Evolutionary conservation across 1,140 invertebrate genomes (phyloP).

Genomic region (Neodiprion lecontei): DNA sequence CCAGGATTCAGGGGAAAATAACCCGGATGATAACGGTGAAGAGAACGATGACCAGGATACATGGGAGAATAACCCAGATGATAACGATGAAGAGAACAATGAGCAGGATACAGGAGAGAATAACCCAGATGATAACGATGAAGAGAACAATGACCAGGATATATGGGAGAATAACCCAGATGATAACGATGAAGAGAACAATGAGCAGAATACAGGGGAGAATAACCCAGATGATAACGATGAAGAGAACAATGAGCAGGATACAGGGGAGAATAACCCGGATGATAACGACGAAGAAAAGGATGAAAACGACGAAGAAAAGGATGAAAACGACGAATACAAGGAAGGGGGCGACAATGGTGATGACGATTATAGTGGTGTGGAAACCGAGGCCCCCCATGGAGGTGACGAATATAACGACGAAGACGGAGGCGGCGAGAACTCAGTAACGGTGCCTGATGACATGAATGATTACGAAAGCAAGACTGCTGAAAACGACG

Average conservation of each 20-base stretch:
- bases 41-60: neutral
- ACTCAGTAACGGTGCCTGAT: neutral
- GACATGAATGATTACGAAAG: neutral
- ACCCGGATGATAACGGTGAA: neutral
- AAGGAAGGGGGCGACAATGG: neutral
- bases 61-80: neutral
- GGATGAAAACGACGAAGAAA: neutral
- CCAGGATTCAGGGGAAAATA: neutral
- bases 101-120: neutral
- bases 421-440: neutral
- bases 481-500: neutral
- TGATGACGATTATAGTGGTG: neutral
- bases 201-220: neutral
- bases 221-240: conserved; percentile 9
- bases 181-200: neutral
- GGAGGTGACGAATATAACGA: conserved; percentile 17
- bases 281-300: conserved; percentile 9
- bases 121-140: neutral
- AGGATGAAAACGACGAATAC: conserved; percentile 8
- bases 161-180: neutral
- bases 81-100: neutral
- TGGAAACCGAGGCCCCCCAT: too few species aligned
- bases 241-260: neutral
- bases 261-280: neutral
- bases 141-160: neutral